These are phyloP conservation scores for Salticus scenicus DNA, from an alignment of 2,888 invertebrate species.

Conservation along the genomic window DNA sequence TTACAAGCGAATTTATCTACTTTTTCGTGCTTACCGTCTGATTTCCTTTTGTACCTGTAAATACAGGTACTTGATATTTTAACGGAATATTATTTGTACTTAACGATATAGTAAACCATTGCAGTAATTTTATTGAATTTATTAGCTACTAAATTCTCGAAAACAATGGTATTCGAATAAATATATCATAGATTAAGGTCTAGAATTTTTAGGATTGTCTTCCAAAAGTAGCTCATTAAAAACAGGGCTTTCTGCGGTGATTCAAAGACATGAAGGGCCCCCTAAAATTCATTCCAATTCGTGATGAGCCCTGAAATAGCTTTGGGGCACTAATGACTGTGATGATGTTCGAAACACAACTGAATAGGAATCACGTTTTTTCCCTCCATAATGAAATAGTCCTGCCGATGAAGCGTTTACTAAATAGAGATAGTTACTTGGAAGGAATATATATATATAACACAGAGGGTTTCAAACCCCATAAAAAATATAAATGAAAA, in stretches of 20 bases:
- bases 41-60: too few species aligned
- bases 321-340: constrained; percentile 48
- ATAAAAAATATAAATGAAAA: too few species aligned
- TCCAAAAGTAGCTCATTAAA: constrained; percentile 20
- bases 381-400: constrained; percentile 53
- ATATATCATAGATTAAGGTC: neutral
- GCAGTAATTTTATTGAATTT: neutral
- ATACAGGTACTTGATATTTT: neutral
- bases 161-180: neutral
- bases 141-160: neutral
- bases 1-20: too few species aligned
- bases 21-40: too few species aligned
- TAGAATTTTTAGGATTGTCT: neutral
- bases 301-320: constrained; percentile 25
- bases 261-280: constrained; percentile 12
- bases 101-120: neutral
- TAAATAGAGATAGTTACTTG: constrained; percentile 59
- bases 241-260: neutral
- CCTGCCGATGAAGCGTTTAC: constrained; percentile 61
- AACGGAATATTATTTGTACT: neutral
- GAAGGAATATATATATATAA: constrained; percentile 23
- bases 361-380: constrained; percentile 62
- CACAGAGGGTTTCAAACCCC: neutral
- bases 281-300: constrained; percentile 33
- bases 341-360: constrained; percentile 62